Conservation (phyloP, 2,888 invertebrate genomes). For the Stomorhina lunata region DNA sequence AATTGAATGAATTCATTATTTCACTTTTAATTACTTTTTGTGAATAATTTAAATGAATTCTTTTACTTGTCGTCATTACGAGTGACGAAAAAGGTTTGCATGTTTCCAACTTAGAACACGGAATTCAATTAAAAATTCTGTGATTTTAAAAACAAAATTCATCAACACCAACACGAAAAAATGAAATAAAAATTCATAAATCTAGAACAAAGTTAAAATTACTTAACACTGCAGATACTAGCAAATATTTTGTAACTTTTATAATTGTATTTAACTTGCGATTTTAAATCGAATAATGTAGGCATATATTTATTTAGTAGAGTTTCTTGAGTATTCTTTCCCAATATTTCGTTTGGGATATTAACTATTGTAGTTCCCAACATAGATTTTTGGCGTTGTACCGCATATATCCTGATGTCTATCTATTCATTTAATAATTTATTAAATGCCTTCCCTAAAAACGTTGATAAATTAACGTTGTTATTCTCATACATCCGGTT, state of each 20-base stretch:
- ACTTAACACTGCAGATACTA: constrained; percentile 46
- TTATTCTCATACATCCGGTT: too few relatives aligned
- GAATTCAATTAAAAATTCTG: constrained; percentile 76
- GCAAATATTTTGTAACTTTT: neutral
- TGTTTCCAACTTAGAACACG: constrained; percentile 68
- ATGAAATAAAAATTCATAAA: constrained; percentile 6
- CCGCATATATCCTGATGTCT: too few relatives aligned
- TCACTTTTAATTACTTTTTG: constrained; percentile 78
- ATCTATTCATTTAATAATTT: too few relatives aligned
- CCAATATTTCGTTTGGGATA: too few relatives aligned
- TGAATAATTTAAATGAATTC: constrained; percentile 73
- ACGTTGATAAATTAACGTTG: too few relatives aligned
- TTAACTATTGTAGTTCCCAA: too few relatives aligned
- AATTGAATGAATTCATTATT: constrained; percentile 76
- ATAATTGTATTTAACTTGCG: too few relatives aligned
- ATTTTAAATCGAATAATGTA: too few relatives aligned
- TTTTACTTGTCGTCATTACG: constrained; percentile 44
- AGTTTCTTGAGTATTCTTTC: too few relatives aligned
- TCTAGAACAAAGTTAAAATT: constrained; percentile 34
- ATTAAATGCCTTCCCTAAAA: too few relatives aligned
- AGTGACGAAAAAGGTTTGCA: constrained; percentile 67
- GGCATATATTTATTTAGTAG: too few relatives aligned
- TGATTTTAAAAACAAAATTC: neutral
- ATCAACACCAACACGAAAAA: constrained; percentile 31
- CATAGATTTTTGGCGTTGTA: too few relatives aligned